Evolutionary conservation across 2,797 vertebrate genomes (phyloP).

Genomic region (Sciaenops ocellatus): DNA sequence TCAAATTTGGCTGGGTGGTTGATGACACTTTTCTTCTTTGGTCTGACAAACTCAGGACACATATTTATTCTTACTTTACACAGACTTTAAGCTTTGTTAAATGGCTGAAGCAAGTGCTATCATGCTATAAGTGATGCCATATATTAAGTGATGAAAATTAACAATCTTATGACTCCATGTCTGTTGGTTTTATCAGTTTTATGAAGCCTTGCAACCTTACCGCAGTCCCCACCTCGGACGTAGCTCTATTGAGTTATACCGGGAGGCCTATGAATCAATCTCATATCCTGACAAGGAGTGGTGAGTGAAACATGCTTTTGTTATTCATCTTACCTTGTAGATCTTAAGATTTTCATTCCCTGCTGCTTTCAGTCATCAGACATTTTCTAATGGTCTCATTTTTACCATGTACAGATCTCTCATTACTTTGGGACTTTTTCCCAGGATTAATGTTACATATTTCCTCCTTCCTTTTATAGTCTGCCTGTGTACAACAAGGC

Average conservation of each 20-base stretch:
- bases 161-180: background rate
- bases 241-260: conserved; percentile 67
- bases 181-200: conserved; percentile 71
- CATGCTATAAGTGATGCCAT: background rate
- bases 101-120: background rate
- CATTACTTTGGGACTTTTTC: too few relatives aligned
- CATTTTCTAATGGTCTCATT: background rate
- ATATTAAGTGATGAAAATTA: background rate
- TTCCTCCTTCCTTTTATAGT: background rate
- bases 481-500: too few relatives aligned
- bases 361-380: background rate
- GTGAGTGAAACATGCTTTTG: too few relatives aligned
- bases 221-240: conserved; percentile 67
- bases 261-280: too few relatives aligned
- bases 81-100: background rate
- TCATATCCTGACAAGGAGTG: too few relatives aligned
- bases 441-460: too few relatives aligned
- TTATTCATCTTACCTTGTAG: too few relatives aligned
- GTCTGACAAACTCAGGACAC: too few relatives aligned
- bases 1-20: too few relatives aligned
- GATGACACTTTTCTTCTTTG: too few relatives aligned
- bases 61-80: background rate
- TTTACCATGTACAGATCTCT: background rate
- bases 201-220: conserved; percentile 71
- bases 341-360: background rate